Percentiles rank a stretch among this genome's conserved stretches.
These are phyloP conservation scores for Ammospiza maritima DNA, from an alignment of 2,797 vertebrate genomes.

Conservation along the genomic window DNA sequence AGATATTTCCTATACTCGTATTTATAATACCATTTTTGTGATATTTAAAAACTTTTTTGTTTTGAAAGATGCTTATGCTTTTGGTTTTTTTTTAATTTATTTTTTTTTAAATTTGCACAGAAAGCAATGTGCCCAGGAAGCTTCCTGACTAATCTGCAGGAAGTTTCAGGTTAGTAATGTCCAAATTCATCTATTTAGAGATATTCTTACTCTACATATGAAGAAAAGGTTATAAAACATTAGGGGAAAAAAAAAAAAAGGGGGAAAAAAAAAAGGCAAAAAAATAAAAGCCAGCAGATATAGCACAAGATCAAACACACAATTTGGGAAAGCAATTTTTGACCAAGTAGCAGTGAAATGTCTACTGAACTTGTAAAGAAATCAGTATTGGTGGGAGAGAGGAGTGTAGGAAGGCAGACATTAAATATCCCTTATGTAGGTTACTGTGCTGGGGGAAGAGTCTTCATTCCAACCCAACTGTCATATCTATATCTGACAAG, in stretches of 20 bases:
- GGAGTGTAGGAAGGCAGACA: not conserved
- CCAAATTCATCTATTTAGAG: not conserved
- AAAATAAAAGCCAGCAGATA: not conserved
- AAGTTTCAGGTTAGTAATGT: not conserved
- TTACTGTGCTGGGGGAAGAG: not conserved
- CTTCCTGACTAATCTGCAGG: not conserved
- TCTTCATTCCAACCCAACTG: not conserved
- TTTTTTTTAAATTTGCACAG: not conserved
- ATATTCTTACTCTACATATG: not conserved
- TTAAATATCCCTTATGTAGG: not conserved
- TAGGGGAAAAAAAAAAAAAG: not conserved
- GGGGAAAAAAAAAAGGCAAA: not conserved
- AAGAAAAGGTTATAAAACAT: not conserved
- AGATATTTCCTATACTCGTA: not conserved
- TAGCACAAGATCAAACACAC: not conserved
- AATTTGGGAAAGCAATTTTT: not conserved
- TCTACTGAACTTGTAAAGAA: not conserved
- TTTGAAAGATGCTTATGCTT: not conserved
- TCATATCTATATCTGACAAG: not conserved
- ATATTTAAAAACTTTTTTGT: not conserved
- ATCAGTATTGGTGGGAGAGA: not conserved
- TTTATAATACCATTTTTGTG: not conserved
- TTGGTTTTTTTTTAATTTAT: not conserved
- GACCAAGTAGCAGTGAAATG: not conserved
- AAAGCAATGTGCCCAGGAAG: not conserved